These are phyloP conservation scores for Craniophora ligustri DNA, from an alignment of 2,888 invertebrate species.

Conservation along the genomic window DNA sequence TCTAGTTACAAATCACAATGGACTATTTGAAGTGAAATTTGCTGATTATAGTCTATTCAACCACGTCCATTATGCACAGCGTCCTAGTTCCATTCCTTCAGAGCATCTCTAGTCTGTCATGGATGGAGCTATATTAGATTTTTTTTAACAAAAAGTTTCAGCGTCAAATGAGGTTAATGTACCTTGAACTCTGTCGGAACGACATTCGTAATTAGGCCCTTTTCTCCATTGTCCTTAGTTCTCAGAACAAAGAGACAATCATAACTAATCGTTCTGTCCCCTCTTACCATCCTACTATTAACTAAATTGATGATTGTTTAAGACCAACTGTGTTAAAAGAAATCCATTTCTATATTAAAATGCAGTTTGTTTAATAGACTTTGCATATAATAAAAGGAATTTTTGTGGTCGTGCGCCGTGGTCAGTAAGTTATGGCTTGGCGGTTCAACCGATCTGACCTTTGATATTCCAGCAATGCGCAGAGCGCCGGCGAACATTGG, in stretches of 20 bases:
- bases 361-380: slow-evolving; percentile 27
- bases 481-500: slow-evolving; percentile 64
- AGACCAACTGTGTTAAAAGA: slow-evolving; percentile 29
- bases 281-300: slow-evolving; percentile 67
- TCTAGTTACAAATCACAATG: slow-evolving; percentile 61
- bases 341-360: slow-evolving; percentile 16
- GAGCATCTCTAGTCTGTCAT: background rate
- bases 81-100: slow-evolving; percentile 23
- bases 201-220: slow-evolving; percentile 73
- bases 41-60: slow-evolving; percentile 27
- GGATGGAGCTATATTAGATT: slow-evolving; percentile 25
- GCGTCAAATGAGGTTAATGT: slow-evolving; percentile 55
- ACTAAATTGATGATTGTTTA: slow-evolving; percentile 67
- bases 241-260: slow-evolving; percentile 73
- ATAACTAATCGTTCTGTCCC: slow-evolving; percentile 69
- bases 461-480: slow-evolving; percentile 72
- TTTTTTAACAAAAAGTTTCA: slow-evolving; percentile 55
- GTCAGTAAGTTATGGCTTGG: slow-evolving; percentile 61
- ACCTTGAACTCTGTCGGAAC: slow-evolving; percentile 64
- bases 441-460: slow-evolving; percentile 68
- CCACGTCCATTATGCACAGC: slow-evolving; percentile 10
- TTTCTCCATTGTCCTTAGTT: slow-evolving; percentile 75
- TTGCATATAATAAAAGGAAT: slow-evolving; percentile 40
- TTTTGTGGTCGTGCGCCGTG: slow-evolving; percentile 49
- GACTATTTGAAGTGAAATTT: slow-evolving; percentile 54